These are phyloP conservation scores for Poeciliopsis turrubarensis DNA, from an alignment of 2,113 vertebrate species.

Conservation along the genomic window DNA sequence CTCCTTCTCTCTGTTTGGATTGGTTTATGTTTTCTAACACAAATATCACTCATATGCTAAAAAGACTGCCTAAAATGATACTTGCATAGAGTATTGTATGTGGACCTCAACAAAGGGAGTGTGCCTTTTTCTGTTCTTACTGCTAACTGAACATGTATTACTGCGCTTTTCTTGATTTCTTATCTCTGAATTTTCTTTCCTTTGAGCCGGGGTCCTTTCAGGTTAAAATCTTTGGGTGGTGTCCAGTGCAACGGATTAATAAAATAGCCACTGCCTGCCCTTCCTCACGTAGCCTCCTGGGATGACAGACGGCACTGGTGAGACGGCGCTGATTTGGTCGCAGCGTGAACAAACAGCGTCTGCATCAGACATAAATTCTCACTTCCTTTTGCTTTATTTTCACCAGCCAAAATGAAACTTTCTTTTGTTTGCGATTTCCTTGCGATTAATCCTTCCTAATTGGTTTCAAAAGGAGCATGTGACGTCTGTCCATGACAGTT, in stretches of 20 bases:
- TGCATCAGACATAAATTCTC: constrained; percentile 32
- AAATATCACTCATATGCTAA: not conserved
- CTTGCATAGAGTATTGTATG: too few relatives aligned
- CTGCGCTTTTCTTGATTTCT: not conserved
- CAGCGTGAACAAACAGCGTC: constrained; percentile 14
- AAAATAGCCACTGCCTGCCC: constrained; percentile 45
- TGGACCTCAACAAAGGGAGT: too few relatives aligned
- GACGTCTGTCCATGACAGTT: not conserved
- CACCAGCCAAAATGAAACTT: not conserved
- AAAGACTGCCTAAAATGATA: not conserved
- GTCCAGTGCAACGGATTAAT: constrained; percentile 31
- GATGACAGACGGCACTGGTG: constrained; percentile 22
- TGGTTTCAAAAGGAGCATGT: not conserved
- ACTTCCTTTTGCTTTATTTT: constrained; percentile 24
- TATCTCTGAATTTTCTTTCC: constrained; percentile 6
- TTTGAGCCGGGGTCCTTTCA: constrained; percentile 29
- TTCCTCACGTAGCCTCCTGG: constrained; percentile 61
- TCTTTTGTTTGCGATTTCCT: not conserved
- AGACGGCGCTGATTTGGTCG: constrained; percentile 48
- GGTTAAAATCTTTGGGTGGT: constrained; percentile 40
- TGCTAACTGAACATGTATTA: too few relatives aligned
- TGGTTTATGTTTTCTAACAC: not conserved
- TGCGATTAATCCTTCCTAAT: not conserved
- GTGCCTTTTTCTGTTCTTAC: too few relatives aligned
- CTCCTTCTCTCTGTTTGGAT: not conserved